These are phyloP conservation scores for Parauchenoglanis ngamensis DNA, from an alignment of 2,797 vertebrate species.

Conservation along the genomic window DNA sequence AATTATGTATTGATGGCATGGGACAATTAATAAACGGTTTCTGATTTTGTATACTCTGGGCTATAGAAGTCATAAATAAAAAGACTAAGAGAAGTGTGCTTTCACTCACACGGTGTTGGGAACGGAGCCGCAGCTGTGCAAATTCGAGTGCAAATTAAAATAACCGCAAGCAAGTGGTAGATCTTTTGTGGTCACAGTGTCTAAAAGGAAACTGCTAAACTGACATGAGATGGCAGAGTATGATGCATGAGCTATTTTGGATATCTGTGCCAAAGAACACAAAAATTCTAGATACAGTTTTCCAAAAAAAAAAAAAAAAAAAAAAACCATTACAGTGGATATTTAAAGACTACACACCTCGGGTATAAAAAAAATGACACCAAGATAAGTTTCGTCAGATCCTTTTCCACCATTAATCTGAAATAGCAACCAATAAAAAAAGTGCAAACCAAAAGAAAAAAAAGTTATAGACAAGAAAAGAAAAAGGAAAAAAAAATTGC, in stretches of 20 bases:
- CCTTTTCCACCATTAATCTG: neutral
- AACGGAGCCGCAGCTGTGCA: neutral
- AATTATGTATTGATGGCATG: constrained; percentile 38
- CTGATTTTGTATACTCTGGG: constrained; percentile 12
- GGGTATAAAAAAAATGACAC: neutral
- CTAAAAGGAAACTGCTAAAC: too few species aligned
- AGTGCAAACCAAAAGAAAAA: too few species aligned
- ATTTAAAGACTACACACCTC: neutral
- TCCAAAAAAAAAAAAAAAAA: neutral
- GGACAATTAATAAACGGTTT: constrained; percentile 48
- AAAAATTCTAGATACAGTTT: neutral
- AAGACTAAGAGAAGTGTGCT: neutral
- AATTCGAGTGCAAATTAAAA: neutral
- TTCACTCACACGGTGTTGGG: neutral
- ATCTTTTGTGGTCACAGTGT: neutral
- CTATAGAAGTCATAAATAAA: neutral
- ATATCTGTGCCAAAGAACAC: neutral
- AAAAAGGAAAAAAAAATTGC: too few species aligned
- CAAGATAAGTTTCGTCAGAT: too few species aligned
- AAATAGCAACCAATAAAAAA: neutral
- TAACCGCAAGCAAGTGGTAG: neutral
- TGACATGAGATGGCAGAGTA: neutral
- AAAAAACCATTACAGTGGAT: too few species aligned
- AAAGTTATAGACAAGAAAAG: too few species aligned
- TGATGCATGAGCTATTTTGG: neutral